These are phyloP conservation scores for Alectura lathami DNA, from an alignment of 2,113 vertebrate species.

Conservation along the genomic window DNA sequence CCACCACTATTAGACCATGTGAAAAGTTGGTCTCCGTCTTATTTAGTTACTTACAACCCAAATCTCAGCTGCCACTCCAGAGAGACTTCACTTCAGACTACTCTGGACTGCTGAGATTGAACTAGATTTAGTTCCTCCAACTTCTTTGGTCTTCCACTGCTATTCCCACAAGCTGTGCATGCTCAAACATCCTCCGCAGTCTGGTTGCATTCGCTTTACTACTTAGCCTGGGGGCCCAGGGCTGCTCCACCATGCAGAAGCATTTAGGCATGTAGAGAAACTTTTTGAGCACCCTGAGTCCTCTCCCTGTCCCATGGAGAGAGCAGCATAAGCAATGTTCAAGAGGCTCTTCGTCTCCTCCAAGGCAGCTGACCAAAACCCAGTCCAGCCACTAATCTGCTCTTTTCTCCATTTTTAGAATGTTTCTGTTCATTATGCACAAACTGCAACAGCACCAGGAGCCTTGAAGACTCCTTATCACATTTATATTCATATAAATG, in stretches of 20 bases:
- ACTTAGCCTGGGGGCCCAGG: neutral
- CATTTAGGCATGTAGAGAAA: neutral
- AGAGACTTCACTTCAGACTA: neutral
- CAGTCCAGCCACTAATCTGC: neutral
- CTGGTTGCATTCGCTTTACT: neutral
- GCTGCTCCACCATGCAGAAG: neutral
- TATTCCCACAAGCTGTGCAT: neutral
- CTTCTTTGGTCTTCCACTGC: neutral
- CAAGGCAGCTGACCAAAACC: neutral
- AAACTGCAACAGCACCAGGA: neutral
- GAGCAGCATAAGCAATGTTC: neutral
- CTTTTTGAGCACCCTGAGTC: neutral
- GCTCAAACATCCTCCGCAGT: neutral
- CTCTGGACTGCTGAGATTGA: neutral
- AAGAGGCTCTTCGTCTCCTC: neutral
- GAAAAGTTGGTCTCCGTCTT: too few species aligned
- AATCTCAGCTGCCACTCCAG: neutral
- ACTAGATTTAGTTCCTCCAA: neutral
- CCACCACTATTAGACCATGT: too few species aligned
- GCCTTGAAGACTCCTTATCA: neutral
- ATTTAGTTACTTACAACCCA: neutral
- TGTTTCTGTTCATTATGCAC: neutral
- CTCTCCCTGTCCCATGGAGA: neutral
- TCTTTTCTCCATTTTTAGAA: neutral
- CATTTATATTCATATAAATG: neutral